Evolutionary conservation across 2,113 vertebrate species (phyloP), one percentile per base, ranked within the genome.

Genomic region (Phycodurus eques): DNA sequence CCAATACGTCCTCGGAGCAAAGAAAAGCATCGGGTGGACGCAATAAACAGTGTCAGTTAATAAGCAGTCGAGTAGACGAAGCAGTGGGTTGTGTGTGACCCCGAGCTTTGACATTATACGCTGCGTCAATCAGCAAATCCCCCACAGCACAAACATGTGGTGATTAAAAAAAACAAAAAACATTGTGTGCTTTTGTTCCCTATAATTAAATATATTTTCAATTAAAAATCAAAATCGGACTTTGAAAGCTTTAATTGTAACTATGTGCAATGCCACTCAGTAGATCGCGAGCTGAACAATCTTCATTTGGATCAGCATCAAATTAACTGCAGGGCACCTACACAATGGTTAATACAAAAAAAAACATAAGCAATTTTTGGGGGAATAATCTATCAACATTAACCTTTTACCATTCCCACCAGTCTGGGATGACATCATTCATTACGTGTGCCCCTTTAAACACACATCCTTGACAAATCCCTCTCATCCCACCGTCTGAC

Each of bases 1-100:
- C 84, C 72, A 80, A 84, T 84, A 68, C 85, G 85, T 85, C 84
- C 83, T 83, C 74, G 14, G 80, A 89, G 83, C 85, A 79, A 69
- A 83, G 56, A 27, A 27, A 65, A 73, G 76, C 78, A 67, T 77
- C 79, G 9, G 67, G 42, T 59, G 68, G 83, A 81, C 75, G 73
- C 71, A 86, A 85, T 79, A 82, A 80, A 75, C 75, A 79, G 76
- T 85, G 87, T 88, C 87, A 84, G 68, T 82, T 87, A 68, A 85
- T 85, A 81, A 87, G 85, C 74, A 82, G 70, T 3, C 54, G 57
- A 51, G 57, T 57, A 65, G 74, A 76, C 79, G 47, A 80, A 83
- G 77, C 67, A 67, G 73, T 74, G n/a, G 19, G 59, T 69, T 80
- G 63, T 67, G 74, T 73, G 61, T 6, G 35, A 63, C 74, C 47